Conservation (phyloP, 2,113 vertebrate genomes). For the Trematocara macrostoma region DNA sequence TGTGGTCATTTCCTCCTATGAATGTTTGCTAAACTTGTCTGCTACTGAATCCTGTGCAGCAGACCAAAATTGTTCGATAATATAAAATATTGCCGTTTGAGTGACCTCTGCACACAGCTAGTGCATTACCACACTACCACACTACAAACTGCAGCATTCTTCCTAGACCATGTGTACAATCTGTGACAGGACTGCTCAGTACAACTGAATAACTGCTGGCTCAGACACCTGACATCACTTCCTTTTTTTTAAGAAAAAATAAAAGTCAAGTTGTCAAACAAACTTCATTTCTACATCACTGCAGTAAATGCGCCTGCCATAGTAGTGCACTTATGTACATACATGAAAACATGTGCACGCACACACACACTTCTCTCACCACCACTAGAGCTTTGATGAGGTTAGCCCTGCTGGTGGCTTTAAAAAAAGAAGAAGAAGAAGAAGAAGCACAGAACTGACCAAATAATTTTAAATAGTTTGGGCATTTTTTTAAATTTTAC, state of each 20-base stretch:
- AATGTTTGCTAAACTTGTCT: background rate
- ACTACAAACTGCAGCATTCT: background rate
- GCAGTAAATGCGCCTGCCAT: background rate
- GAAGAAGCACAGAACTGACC: background rate
- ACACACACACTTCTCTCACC: background rate
- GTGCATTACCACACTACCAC: background rate
- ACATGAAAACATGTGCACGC: background rate
- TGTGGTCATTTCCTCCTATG: background rate
- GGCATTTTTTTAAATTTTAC: background rate
- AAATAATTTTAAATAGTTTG: background rate
- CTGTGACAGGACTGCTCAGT: background rate
- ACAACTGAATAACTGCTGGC: background rate
- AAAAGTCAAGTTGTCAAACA: background rate
- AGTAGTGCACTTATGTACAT: background rate
- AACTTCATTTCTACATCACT: background rate
- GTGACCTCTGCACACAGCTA: background rate
- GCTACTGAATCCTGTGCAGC: background rate
- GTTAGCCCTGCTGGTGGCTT: background rate
- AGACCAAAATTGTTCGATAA: background rate
- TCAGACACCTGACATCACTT: background rate
- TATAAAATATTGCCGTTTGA: background rate
- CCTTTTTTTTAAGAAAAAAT: background rate
- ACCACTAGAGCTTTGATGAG: conserved; percentile 20
- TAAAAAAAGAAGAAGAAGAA: background rate
- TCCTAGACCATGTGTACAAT: background rate